Conservation (phyloP, 2,113 vertebrate species). For the Pseudorasbora parva region DNA sequence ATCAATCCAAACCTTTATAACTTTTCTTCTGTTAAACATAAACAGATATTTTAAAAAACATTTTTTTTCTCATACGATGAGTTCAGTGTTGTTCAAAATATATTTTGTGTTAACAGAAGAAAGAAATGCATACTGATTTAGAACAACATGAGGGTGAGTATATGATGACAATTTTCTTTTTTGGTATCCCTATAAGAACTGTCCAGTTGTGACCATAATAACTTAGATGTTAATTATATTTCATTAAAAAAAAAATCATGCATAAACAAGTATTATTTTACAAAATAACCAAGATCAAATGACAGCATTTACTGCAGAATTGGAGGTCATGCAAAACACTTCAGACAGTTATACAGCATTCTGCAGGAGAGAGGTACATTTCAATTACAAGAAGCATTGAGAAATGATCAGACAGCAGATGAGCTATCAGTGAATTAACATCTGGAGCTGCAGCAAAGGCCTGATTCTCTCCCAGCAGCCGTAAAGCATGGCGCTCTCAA, state of each 20-base stretch:
- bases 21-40: too few relatives aligned
- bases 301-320: background rate
- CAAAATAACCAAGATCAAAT: background rate
- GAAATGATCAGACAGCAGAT: background rate
- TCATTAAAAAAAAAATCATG: too few relatives aligned
- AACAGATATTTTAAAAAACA: too few relatives aligned
- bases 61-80: too few relatives aligned
- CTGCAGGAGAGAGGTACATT: background rate
- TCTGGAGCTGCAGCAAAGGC: background rate
- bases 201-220: too few relatives aligned
- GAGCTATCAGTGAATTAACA: conserved; percentile 9
- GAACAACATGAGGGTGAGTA: background rate
- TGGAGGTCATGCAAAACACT: background rate
- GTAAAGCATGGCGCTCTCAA: background rate
- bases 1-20: too few relatives aligned
- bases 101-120: too few relatives aligned
- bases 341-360: background rate
- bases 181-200: background rate
- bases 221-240: background rate
- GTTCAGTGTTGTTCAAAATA: too few relatives aligned
- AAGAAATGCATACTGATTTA: background rate
- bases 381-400: background rate
- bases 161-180: background rate
- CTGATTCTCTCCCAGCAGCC: background rate
- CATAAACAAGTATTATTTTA: background rate